Evolutionary conservation across 2,888 invertebrate species (phyloP).

Genomic region (Xylocampa areola): DNA sequence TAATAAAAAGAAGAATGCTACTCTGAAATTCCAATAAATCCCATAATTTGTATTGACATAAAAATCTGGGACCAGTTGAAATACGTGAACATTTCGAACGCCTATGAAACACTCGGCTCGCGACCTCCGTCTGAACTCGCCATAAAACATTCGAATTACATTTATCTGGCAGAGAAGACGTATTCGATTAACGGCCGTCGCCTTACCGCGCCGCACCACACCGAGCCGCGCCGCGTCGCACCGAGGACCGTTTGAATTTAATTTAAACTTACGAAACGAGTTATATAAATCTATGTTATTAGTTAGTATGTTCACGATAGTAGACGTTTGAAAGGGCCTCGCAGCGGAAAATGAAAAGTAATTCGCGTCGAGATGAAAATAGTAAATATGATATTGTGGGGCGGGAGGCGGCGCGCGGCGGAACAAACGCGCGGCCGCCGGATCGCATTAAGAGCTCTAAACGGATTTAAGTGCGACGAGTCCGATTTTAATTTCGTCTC

Average conservation of each 20-base stretch:
- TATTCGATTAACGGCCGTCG: slow-evolving; percentile 27
- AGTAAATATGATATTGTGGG: slow-evolving; percentile 64
- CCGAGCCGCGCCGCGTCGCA: slow-evolving; percentile 11
- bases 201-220: slow-evolving; percentile 1
- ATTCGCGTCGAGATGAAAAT: slow-evolving; percentile 64
- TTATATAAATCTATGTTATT: slow-evolving; percentile 55
- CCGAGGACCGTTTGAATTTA: slow-evolving; percentile 29
- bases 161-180: slow-evolving; percentile 32
- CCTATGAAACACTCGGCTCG: not conserved
- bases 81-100: not conserved
- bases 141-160: slow-evolving; percentile 35
- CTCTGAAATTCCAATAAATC: not conserved
- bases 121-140: slow-evolving; percentile 10
- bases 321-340: slow-evolving; percentile 49
- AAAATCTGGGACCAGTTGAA: slow-evolving; percentile 9
- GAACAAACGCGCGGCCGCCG: slow-evolving; percentile 31
- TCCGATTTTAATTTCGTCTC: slow-evolving; percentile 66
- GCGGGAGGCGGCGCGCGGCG: slow-evolving; percentile 12
- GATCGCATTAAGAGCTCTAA: slow-evolving; percentile 64
- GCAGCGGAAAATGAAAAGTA: slow-evolving; percentile 64
- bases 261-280: slow-evolving; percentile 41
- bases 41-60: not conserved
- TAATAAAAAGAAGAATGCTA: not conserved
- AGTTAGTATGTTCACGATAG: slow-evolving; percentile 41
- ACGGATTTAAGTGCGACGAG: slow-evolving; percentile 64